These are phyloP conservation scores for Brachionus angularis DNA, from an alignment of 1,140 invertebrate species.

Conservation along the genomic window DNA sequence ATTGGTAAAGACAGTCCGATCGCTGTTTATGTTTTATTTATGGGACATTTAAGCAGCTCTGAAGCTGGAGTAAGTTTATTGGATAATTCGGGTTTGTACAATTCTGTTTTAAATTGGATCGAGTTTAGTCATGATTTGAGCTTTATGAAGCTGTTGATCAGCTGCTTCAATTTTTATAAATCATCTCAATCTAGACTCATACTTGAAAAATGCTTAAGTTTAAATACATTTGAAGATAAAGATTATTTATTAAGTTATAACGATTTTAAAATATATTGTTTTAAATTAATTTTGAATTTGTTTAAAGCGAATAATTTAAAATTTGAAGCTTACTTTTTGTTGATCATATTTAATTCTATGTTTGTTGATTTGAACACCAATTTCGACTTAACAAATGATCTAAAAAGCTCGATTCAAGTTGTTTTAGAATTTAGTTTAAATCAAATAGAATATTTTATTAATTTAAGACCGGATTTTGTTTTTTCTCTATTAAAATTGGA, in stretches of 20 bases:
- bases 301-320: conserved; percentile 23
- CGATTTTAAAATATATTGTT: not conserved
- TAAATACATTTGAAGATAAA: not conserved
- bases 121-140: not conserved
- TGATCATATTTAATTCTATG: not conserved
- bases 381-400: too few species aligned
- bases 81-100: not conserved
- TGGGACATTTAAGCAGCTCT: not conserved
- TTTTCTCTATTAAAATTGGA: not conserved
- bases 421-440: not conserved
- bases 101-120: not conserved
- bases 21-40: not conserved
- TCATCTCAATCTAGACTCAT: not conserved
- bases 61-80: not conserved
- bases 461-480: not conserved
- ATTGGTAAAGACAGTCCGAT: not conserved
- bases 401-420: not conserved
- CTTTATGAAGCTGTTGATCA: conserved; percentile 13
- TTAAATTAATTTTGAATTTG: conserved; percentile 21
- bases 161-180: conserved; percentile 34
- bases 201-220: conserved; percentile 18
- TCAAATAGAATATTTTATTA: not conserved
- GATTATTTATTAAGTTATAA: not conserved
- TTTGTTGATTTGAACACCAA: not conserved
- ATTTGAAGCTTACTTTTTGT: conserved; percentile 28